These are phyloP conservation scores for Orius laevigatus DNA, from an alignment of 1,140 invertebrate genomes.

Conservation along the genomic window DNA sequence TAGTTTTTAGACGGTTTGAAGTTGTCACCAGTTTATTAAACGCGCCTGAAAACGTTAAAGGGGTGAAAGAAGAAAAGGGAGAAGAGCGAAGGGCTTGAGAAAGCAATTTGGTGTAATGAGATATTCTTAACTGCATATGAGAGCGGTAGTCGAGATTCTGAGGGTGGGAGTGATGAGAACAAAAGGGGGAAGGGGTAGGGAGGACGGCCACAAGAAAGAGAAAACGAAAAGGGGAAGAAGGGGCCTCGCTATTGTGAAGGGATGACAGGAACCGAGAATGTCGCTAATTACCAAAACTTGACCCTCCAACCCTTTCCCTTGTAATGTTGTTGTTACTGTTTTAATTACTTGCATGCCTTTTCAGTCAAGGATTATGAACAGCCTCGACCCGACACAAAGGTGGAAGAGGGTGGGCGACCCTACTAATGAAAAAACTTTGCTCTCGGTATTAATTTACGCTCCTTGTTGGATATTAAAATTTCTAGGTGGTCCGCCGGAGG, in stretches of 20 bases:
- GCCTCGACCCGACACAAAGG: not conserved
- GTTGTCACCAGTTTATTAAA: conserved; percentile 1
- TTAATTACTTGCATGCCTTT: conserved; percentile 15
- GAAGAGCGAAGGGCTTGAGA: too few species aligned
- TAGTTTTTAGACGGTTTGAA: too few species aligned
- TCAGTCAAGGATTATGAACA: conserved; percentile 11
- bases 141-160: not conserved
- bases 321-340: conserved; percentile 14
- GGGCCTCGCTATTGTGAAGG: too few species aligned
- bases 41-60: not conserved
- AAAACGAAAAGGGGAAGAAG: not conserved
- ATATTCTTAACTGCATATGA: too few species aligned
- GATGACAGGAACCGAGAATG: not conserved
- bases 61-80: too few species aligned
- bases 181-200: not conserved
- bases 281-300: conserved; percentile 12
- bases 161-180: not conserved
- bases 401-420: not conserved
- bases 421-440: conserved; percentile 15
- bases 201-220: not conserved
- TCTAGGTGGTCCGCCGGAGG: conserved; percentile 1
- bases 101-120: too few species aligned
- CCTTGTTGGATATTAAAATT: conserved; percentile 15
- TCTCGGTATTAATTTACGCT: conserved; percentile 14
- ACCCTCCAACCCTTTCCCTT: conserved; percentile 5